A percentile compares a stretch with the other conserved stretches of the same genome.
Evolutionary conservation across 2,113 vertebrate genomes (phyloP).

Genomic region (Aptenodytes patagonicus): DNA sequence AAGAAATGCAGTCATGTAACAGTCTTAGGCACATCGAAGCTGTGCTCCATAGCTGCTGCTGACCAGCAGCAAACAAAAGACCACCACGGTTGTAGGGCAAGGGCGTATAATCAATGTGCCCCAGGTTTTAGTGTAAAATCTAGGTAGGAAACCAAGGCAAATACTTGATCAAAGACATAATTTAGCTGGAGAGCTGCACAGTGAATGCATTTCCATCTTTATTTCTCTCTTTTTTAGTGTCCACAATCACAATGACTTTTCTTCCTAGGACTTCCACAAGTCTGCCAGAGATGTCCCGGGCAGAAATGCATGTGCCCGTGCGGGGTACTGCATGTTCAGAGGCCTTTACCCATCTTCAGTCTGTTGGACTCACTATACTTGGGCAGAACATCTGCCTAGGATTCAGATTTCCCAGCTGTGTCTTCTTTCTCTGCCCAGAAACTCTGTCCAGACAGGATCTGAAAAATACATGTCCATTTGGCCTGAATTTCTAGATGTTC

Average conservation of each 20-base stretch:
- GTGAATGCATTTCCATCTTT: not conserved
- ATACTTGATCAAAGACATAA: not conserved
- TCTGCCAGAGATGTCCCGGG: not conserved
- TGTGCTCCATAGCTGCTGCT: not conserved
- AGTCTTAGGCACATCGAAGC: not conserved
- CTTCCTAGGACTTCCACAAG: not conserved
- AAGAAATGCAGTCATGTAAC: not conserved
- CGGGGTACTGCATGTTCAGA: not conserved
- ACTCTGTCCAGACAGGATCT: not conserved
- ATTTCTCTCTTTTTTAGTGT: not conserved
- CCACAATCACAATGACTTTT: rapidly evolving
- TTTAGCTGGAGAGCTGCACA: not conserved
- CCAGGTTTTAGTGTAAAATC: not conserved
- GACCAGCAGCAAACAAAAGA: not conserved
- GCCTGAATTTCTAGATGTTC: not conserved
- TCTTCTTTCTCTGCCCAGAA: not conserved
- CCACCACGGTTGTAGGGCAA: not conserved
- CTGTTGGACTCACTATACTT: not conserved
- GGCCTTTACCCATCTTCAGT: not conserved
- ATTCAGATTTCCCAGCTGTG: not conserved
- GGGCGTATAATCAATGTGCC: not conserved
- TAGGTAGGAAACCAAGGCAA: not conserved
- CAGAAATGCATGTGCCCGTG: not conserved
- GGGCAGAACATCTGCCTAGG: not conserved
- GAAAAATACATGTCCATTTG: not conserved